Evolutionary conservation across 1,140 invertebrate species (phyloP).

Genomic region (Calliopsis andreniformis): DNA sequence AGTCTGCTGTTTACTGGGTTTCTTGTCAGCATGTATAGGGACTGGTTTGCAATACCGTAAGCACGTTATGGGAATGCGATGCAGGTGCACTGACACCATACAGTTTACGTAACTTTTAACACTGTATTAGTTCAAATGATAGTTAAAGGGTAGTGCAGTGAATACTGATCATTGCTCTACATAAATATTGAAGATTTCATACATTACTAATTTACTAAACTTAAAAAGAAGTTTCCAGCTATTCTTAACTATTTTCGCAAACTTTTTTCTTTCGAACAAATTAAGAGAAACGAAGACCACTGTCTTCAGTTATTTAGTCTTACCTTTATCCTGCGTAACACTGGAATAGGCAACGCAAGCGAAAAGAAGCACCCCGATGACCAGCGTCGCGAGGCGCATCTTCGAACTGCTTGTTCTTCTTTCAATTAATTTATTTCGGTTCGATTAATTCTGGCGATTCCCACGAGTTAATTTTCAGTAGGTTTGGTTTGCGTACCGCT

Average conservation of each 20-base stretch:
- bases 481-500: not conserved
- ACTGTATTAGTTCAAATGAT: too few relatives aligned
- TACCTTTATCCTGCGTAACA: constrained; percentile 73
- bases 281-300: too few relatives aligned
- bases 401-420: constrained; percentile 64
- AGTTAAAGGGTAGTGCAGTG: too few relatives aligned
- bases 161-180: not conserved
- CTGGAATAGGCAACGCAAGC: constrained; percentile 60
- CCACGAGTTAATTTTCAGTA: not conserved
- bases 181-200: not conserved
- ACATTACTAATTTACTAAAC: not conserved
- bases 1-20: constrained; percentile 60
- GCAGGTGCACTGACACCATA: not conserved
- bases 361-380: constrained; percentile 67
- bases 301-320: not conserved
- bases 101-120: not conserved
- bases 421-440: not conserved
- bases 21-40: constrained; percentile 52
- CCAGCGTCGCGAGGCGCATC: constrained; percentile 59
- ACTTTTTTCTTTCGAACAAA: too few relatives aligned
- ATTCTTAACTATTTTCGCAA: too few relatives aligned
- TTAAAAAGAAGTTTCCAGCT: not conserved
- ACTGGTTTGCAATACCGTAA: constrained; percentile 61
- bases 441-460: too few relatives aligned
- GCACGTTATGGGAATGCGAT: not conserved